Base-by-base conservation (phyloP, 2,888 invertebrate genomes). In the Phortica magna region DNA sequence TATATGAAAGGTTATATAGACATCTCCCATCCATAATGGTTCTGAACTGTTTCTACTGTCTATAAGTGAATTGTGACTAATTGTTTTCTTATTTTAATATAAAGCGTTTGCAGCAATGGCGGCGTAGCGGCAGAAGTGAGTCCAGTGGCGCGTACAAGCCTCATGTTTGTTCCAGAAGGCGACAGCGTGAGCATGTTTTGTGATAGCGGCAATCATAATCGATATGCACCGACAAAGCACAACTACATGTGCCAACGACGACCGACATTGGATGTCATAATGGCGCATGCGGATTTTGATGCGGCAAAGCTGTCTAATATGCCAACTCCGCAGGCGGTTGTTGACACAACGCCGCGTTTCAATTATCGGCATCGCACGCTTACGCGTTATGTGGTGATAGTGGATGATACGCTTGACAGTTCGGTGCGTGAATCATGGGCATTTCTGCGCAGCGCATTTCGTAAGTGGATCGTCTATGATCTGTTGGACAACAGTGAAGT, bases 151-250 rank as follows among this genome's bases (percentile, higher is more conserved):
- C 75, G 75, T 17, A 77, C 72, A 7, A 93, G 93, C 1, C 91
- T 94, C 22, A 93, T 94, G 92, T 93, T 93, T 82, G 92, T 93
- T 0, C 92, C 93, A 0, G 93, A 93, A 84, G 91, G 92, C 0
- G 92, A 93, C 6, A 92, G 92, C 81, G 93, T 94, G 12, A 93
- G 92, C 6, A 93, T 93, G 89, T 95, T 95, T 88, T 95, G 95
- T 88, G 94, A 95, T 83, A 93, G 93, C 57, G 92, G 92, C 22
- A 94, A 92, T 55, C 95, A 95, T 90, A 94, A 95, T 85, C 91
- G 92, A 5, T 93, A 93, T 78, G 94, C 94, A 0, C 95, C 95
- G 0, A 95, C 94, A 31, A 94, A 94, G 89, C 95, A 95, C 79
- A 95, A 95, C 88, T 92, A 93, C 48, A 91, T 95, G 31, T 95